Conservation (phyloP, 2,797 vertebrate species). For the Halcyon chelicuti region DNA sequence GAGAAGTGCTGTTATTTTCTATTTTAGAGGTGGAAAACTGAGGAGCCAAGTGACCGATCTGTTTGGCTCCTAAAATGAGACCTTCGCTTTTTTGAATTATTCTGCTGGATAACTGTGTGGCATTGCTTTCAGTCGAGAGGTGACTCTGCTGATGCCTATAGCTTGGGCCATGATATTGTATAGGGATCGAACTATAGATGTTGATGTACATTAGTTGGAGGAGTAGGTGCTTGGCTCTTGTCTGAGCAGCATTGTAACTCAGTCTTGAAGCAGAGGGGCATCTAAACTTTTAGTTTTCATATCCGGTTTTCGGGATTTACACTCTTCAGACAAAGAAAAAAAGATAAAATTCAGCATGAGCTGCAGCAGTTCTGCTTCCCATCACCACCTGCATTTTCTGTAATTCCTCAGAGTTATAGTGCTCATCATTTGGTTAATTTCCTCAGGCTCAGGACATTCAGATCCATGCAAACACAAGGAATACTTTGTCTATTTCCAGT, state of each 20-base stretch:
- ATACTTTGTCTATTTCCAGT: background rate
- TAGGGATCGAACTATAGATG: background rate
- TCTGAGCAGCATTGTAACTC: background rate
- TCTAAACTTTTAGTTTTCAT: background rate
- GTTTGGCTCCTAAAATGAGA: background rate
- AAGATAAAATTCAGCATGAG: background rate
- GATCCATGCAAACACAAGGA: background rate
- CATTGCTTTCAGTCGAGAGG: background rate
- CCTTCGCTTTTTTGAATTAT: background rate
- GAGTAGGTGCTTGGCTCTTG: background rate
- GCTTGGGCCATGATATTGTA: background rate
- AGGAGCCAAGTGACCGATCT: background rate
- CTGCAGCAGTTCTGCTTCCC: background rate
- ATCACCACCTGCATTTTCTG: background rate
- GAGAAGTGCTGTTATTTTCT: background rate
- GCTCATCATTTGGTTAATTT: background rate
- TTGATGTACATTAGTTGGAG: background rate
- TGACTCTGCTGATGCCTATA: rapidly evolving
- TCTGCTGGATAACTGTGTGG: background rate
- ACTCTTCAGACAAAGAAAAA: background rate
- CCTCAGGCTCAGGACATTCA: background rate
- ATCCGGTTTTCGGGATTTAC: background rate
- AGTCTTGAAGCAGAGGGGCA: background rate
- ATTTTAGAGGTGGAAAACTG: background rate
- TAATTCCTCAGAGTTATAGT: background rate